Base-by-base conservation (phyloP, 1,140 invertebrate genomes). In the Callitettix versicolor region DNA sequence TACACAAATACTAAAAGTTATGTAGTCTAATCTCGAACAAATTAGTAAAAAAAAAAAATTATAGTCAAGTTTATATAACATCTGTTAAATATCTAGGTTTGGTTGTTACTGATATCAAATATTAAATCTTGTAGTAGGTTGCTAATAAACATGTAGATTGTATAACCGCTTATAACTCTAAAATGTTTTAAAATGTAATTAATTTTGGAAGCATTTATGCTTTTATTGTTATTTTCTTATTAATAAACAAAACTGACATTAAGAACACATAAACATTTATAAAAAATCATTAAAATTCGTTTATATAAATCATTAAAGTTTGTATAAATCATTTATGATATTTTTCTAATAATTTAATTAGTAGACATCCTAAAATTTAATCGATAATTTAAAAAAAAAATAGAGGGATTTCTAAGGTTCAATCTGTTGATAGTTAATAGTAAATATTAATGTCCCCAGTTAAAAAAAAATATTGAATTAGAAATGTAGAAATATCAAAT, bases 151-250 rank as follows among this genome's bases (percentile, higher is more conserved):
- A n/a, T n/a, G n/a, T n/a, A n/a, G n/a, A n/a, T n/a, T n/a, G n/a
- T n/a, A n/a, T n/a, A n/a, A n/a, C n/a, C n/a, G n/a, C n/a, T n/a
- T n/a, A n/a, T n/a, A n/a, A n/a, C n/a, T n/a, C n/a, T n/a, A 52
- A 34, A 70, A 81, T 90, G 47, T 93, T 97, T 73, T 85, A 94
- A 68, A 87, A 86, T 81, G 88, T 91, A 77, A 20, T 14, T 46
- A 41, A 3, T 24, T 17, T 57, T 56, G 33, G 36, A 17, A 47
- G 11, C 11, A 42, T 53, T 20, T 21, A 41, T n/a, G 26, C 33
- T 59, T 12, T 47, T 43, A 46, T 54, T 18, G 43, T 52, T 20
- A 55, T 44, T 21, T 34, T 59, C 55, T 51, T 6, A 34, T 51
- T 12, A 30, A 17, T 51, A 3, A 14, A 17, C 7, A 34, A 17